These are phyloP conservation scores for Propithecus coquereli DNA, from an alignment of 2,113 vertebrate species.

Conservation along the genomic window DNA sequence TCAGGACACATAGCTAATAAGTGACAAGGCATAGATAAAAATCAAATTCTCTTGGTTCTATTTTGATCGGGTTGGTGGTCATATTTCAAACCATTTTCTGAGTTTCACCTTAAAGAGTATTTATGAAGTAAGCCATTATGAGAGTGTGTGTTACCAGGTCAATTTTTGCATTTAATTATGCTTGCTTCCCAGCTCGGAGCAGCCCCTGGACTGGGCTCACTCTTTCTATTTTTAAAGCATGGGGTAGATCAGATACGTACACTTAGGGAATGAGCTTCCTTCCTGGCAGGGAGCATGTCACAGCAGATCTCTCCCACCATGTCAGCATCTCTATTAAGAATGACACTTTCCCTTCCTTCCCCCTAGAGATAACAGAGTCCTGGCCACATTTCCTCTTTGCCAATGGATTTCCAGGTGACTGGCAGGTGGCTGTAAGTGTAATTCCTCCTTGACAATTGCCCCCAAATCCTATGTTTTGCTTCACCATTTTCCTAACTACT, in stretches of 20 bases:
- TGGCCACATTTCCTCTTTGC: slow-evolving; percentile 47
- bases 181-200: background rate
- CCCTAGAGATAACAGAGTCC: slow-evolving; percentile 40
- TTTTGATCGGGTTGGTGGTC: background rate
- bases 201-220: background rate
- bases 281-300: slow-evolving; percentile 32
- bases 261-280: slow-evolving; percentile 46
- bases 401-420: slow-evolving; percentile 42
- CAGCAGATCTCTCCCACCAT: slow-evolving; percentile 23
- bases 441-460: slow-evolving; percentile 54
- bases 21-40: background rate
- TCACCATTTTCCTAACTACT: slow-evolving; percentile 54
- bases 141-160: background rate
- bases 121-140: background rate
- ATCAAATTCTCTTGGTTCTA: background rate
- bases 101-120: background rate
- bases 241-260: slow-evolving; percentile 1
- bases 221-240: slow-evolving; percentile 66
- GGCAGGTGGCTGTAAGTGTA: slow-evolving; percentile 42
- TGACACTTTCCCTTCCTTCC: slow-evolving; percentile 57
- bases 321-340: slow-evolving; percentile 70
- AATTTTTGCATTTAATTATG: slow-evolving; percentile 25
- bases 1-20: background rate
- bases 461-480: slow-evolving; percentile 37
- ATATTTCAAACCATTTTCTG: slow-evolving; percentile 29